These are phyloP conservation scores for Platerodrilus igneus DNA, from an alignment of 2,888 invertebrate species.

Conservation along the genomic window DNA sequence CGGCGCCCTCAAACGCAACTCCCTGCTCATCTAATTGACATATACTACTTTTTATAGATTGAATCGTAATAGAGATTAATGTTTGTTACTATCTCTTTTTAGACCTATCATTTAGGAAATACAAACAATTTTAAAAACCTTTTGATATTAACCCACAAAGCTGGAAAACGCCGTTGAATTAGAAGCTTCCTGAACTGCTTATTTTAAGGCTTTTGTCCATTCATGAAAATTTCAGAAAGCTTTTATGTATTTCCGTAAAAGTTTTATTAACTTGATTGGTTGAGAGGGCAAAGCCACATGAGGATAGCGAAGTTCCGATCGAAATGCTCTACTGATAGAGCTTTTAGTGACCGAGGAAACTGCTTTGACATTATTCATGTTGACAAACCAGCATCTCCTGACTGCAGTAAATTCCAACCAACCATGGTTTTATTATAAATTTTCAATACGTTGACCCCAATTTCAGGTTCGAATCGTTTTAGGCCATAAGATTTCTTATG, in stretches of 20 bases:
- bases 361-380: slow-evolving; percentile 48
- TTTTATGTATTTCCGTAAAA: slow-evolving; percentile 23
- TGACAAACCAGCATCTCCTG: slow-evolving; percentile 40
- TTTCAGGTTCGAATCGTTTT: no score
- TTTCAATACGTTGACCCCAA: no score
- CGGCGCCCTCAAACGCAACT: slow-evolving; percentile 30
- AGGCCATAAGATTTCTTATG: no score
- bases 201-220: slow-evolving; percentile 22
- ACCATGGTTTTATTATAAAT: slow-evolving; percentile 5
- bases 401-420: slow-evolving; percentile 13
- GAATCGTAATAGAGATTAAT: no score
- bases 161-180: no score
- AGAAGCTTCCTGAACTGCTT: slow-evolving; percentile 10
- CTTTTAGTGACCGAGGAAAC: slow-evolving; percentile 48
- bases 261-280: slow-evolving; percentile 23
- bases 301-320: slow-evolving; percentile 43
- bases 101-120: no score
- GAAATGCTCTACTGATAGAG: slow-evolving; percentile 42
- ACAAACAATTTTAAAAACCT: no score
- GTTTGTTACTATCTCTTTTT: no score
- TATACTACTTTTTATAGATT: slow-evolving; percentile 27
- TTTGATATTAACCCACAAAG: no score
- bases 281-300: slow-evolving; percentile 38
- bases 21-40: slow-evolving; percentile 30
- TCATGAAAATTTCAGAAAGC: slow-evolving; percentile 26